These are phyloP conservation scores for Sturmia bella DNA, from an alignment of 2,888 invertebrate species.

Conservation along the genomic window DNA sequence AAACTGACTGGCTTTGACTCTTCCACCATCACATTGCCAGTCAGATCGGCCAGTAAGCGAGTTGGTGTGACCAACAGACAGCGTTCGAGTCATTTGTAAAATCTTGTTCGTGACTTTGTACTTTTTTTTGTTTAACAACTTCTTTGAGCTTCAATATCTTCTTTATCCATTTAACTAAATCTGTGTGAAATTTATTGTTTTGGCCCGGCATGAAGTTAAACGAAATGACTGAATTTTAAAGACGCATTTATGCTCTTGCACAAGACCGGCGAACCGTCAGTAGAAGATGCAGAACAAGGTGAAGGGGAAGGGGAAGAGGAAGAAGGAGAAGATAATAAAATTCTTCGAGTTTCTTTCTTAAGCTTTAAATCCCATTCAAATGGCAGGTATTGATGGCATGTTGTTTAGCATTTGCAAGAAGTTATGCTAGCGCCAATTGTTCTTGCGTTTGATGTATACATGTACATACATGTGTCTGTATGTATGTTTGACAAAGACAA, in stretches of 20 bases:
- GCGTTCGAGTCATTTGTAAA: constrained; percentile 40
- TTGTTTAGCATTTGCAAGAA: constrained; percentile 53
- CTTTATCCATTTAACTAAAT: constrained; percentile 4
- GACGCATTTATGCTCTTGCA: constrained; percentile 16
- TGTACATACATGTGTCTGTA: background rate
- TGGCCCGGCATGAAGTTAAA: constrained; percentile 18
- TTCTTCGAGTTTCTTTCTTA: constrained; percentile 24
- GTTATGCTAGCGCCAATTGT: constrained; percentile 34
- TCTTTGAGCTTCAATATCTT: constrained; percentile 13
- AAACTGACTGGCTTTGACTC: constrained; percentile 9
- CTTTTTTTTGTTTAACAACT: constrained; percentile 26
- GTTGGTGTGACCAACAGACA: constrained; percentile 3
- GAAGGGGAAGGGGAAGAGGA: background rate
- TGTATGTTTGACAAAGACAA: background rate
- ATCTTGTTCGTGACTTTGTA: constrained; percentile 34
- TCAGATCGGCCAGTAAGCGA: background rate
- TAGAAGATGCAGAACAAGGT: background rate
- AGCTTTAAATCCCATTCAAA: constrained; percentile 22
- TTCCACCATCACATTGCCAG: constrained; percentile 2
- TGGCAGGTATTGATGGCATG: constrained; percentile 44
- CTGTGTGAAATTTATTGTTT: constrained; percentile 41
- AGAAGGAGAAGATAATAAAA: background rate
- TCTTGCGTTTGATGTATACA: background rate
- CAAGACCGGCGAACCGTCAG: background rate
- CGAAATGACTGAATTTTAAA: constrained; percentile 20